Conservation (phyloP, 2,113 vertebrate species). For the Neolamprologus devosi region DNA sequence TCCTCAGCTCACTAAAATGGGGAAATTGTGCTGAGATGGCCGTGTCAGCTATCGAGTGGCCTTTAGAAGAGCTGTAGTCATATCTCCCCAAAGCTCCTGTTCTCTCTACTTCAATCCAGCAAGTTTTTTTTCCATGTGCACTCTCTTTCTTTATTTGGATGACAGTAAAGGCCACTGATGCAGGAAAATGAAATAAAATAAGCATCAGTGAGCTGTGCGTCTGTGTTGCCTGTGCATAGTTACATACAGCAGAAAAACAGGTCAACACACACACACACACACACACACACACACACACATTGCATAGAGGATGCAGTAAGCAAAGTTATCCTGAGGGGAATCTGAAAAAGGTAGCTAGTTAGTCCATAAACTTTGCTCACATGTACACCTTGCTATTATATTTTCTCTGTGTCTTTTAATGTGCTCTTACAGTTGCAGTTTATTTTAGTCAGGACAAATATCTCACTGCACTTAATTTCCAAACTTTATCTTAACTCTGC, state of each 20-base stretch:
- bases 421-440: not conserved
- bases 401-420: not conserved
- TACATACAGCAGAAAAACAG: not conserved
- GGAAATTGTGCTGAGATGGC: constrained; percentile 27
- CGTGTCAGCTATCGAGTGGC: not conserved
- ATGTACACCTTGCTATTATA: not conserved
- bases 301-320: not conserved
- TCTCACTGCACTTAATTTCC: not conserved
- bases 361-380: not conserved
- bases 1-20: not conserved
- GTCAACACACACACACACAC: not conserved
- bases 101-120: not conserved
- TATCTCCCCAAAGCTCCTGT: not conserved
- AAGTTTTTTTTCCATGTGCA: not conserved
- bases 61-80: not conserved
- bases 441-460: not conserved
- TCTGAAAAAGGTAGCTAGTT: not conserved
- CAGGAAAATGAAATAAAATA: constrained; percentile 32
- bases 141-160: constrained; percentile 21
- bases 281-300: not conserved
- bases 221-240: not conserved
- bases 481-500: not conserved
- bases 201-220: constrained; percentile 14
- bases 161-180: constrained; percentile 45
- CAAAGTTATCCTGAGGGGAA: not conserved